phyloP scores from a whole-genome alignment of 2,888 invertebrate species.

The Erebia ligea region DNA sequence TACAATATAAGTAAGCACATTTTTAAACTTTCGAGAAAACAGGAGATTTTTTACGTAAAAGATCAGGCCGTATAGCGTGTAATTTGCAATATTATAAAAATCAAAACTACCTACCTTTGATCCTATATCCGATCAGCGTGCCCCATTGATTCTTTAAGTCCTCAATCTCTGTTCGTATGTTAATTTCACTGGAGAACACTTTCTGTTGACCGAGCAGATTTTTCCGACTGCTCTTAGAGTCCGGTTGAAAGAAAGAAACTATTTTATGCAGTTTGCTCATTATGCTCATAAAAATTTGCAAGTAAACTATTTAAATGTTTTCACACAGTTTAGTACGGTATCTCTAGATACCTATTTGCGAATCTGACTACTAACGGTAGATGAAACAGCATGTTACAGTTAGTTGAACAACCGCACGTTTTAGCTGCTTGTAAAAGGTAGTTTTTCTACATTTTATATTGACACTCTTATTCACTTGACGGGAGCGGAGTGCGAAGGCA shows the following conservation, averaged over 20 bases:
- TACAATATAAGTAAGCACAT: too few species aligned
- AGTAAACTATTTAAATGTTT: slow-evolving; percentile 19
- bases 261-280: slow-evolving; percentile 86
- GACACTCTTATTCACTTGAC: slow-evolving; percentile 36
- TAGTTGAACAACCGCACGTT: slow-evolving; percentile 45
- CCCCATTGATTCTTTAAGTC: slow-evolving; percentile 81
- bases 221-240: slow-evolving; percentile 75
- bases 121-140: slow-evolving; percentile 76
- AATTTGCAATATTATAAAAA: background rate
- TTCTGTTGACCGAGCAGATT: slow-evolving; percentile 71
- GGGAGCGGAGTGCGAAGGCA: slow-evolving; percentile 32
- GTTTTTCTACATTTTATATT: slow-evolving; percentile 21
- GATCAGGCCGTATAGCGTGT: too few species aligned
- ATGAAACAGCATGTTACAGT: slow-evolving; percentile 37
- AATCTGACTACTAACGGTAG: slow-evolving; percentile 31
- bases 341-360: slow-evolving; percentile 18
- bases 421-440: slow-evolving; percentile 37
- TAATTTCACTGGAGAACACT: slow-evolving; percentile 83
- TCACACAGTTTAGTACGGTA: slow-evolving; percentile 28
- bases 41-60: too few species aligned
- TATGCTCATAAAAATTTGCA: slow-evolving; percentile 19
- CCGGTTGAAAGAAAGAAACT: slow-evolving; percentile 84
- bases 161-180: slow-evolving; percentile 70
- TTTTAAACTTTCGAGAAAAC: too few species aligned
- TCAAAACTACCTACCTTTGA: slow-evolving; percentile 59